These are phyloP conservation scores for Fulica atra DNA, from an alignment of 2,113 vertebrate genomes.

Conservation along the genomic window DNA sequence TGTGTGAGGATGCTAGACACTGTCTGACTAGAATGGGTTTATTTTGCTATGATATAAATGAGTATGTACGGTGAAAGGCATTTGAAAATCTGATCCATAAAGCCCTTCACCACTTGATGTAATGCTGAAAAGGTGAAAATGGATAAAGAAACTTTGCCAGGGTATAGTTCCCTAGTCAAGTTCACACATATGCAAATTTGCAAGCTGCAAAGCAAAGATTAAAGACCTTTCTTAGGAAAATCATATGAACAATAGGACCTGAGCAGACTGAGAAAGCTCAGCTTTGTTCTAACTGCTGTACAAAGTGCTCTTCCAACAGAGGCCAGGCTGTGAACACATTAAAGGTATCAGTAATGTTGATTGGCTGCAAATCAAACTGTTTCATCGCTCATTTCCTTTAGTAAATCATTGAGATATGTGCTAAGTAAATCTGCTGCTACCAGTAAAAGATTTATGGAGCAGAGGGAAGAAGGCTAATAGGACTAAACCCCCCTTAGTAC, in stretches of 20 bases:
- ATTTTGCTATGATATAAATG: neutral
- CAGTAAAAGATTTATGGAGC: neutral
- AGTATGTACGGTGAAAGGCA: neutral
- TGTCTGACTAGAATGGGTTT: neutral
- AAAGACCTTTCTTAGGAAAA: neutral
- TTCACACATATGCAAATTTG: neutral
- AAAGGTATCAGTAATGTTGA: neutral
- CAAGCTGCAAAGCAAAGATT: neutral
- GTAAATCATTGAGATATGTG: slow-evolving; percentile 1
- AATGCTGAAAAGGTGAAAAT: neutral
- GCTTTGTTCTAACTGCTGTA: neutral
- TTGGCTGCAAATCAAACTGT: slow-evolving; percentile 31
- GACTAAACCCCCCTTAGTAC: neutral
- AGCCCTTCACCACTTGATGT: accelerated
- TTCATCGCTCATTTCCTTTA: neutral
- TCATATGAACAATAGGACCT: neutral
- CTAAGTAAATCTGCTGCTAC: slow-evolving; percentile 33
- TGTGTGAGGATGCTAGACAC: neutral
- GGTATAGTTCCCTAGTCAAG: neutral
- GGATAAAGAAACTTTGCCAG: neutral
- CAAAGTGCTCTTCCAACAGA: neutral
- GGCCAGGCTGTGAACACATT: neutral
- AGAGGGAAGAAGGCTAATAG: neutral
- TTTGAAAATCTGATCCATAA: neutral
- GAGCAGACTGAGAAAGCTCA: neutral